Evolutionary conservation across 2,113 vertebrate species (phyloP).

Genomic region (Holacanthus passer): DNA sequence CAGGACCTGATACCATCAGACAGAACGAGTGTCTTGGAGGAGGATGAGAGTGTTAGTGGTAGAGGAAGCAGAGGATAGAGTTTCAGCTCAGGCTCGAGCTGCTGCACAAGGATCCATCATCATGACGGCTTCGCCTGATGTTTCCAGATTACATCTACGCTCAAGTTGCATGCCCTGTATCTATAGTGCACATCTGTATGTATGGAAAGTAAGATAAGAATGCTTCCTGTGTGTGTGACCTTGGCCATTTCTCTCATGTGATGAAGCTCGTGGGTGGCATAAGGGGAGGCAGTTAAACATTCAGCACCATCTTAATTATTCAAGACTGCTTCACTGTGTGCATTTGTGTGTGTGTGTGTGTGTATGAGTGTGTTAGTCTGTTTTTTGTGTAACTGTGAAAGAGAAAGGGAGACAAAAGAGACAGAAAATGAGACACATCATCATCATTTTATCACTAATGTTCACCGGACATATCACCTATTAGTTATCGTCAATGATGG

Average conservation of each 20-base stretch:
- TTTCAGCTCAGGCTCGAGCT: slow-evolving; percentile 5
- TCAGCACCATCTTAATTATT: slow-evolving; percentile 71
- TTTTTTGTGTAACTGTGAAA: neutral
- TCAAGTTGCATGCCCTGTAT: neutral
- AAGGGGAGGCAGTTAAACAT: slow-evolving; percentile 67
- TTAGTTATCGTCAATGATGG: slow-evolving; percentile 1
- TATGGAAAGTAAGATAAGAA: neutral
- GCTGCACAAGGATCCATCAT: slow-evolving; percentile 24
- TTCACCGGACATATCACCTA: neutral
- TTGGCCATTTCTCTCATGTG: slow-evolving; percentile 34
- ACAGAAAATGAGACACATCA: slow-evolving; percentile 18
- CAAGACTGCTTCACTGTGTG: slow-evolving; percentile 19
- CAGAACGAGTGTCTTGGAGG: slow-evolving; percentile 15
- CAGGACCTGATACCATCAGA: slow-evolving; percentile 23
- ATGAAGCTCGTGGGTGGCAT: slow-evolving; percentile 45
- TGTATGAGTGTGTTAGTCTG: neutral
- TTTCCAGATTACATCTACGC: slow-evolving; percentile 20
- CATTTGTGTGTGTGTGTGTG: neutral
- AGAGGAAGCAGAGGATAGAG: slow-evolving; percentile 3
- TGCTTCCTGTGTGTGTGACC: neutral
- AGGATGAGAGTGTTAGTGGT: neutral
- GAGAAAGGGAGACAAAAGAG: neutral
- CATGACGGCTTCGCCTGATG: slow-evolving; percentile 21
- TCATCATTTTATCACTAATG: neutral
- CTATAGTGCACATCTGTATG: neutral